These are phyloP conservation scores for Rhadinocentrus ornatus DNA, from an alignment of 2,797 vertebrate species.

Conservation along the genomic window DNA sequence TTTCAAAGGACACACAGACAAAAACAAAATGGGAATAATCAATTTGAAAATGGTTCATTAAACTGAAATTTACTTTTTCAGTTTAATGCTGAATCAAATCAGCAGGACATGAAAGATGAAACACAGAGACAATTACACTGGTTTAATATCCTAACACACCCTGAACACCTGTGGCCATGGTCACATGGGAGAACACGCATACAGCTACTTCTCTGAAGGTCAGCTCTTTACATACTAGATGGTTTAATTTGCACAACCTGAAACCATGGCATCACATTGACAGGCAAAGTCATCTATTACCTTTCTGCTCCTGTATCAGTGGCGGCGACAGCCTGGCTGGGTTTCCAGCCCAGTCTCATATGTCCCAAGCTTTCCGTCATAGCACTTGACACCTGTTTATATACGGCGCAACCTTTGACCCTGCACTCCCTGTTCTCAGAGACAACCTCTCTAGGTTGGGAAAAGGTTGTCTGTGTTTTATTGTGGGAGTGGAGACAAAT, in stretches of 20 bases:
- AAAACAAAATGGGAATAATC: not conserved
- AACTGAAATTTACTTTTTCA: not conserved
- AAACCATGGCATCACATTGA: slow-evolving; percentile 59
- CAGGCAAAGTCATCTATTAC: slow-evolving; percentile 53
- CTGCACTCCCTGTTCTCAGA: slow-evolving; percentile 20
- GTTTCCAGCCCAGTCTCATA: slow-evolving; percentile 51
- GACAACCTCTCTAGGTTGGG: slow-evolving; percentile 3
- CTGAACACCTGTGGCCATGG: slow-evolving; percentile 11
- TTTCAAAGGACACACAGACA: not conserved
- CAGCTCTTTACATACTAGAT: slow-evolving; percentile 23
- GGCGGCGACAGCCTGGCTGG: slow-evolving; percentile 4
- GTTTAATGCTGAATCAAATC: slow-evolving; percentile 6
- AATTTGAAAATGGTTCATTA: slow-evolving; percentile 1
- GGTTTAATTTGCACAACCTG: slow-evolving; percentile 59
- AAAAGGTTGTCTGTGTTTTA: slow-evolving; percentile 26
- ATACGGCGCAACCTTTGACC: slow-evolving; percentile 53
- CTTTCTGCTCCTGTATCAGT: slow-evolving; percentile 10
- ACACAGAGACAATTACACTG: not conserved
- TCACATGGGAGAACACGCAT: slow-evolving; percentile 3
- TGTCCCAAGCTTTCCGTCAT: slow-evolving; percentile 61
- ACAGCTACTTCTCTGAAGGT: slow-evolving; percentile 35
- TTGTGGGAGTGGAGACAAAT: slow-evolving; percentile 22
- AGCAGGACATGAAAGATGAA: not conserved
- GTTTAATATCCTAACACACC: slow-evolving; percentile 35
- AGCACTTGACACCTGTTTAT: slow-evolving; percentile 69